Conservation (phyloP, 2,797 vertebrate species). For the Channa striata region DNA sequence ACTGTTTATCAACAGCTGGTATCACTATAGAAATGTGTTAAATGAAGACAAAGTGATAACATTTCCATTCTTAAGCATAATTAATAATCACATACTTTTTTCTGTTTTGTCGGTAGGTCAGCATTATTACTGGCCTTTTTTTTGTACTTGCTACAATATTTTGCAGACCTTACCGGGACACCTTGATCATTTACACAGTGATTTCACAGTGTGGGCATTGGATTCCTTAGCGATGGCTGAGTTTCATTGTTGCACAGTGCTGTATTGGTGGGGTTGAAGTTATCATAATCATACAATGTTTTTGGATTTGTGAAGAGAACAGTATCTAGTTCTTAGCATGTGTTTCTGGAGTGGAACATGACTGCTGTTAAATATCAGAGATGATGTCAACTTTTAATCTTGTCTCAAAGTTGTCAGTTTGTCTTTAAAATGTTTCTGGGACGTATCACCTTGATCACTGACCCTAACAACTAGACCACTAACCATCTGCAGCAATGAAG, state of each 20-base stretch:
- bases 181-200: constrained; percentile 29
- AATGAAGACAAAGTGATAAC: background rate
- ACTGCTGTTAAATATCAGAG: too few relatives aligned
- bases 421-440: too few relatives aligned
- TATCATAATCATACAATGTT: too few relatives aligned
- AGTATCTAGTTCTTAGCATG: background rate
- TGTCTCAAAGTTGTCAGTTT: too few relatives aligned
- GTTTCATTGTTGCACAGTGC: background rate
- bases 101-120: background rate
- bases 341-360: too few relatives aligned
- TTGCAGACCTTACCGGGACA: constrained; percentile 20
- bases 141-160: background rate
- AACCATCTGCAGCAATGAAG: too few relatives aligned
- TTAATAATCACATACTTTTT: background rate
- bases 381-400: too few relatives aligned
- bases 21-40: background rate
- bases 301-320: background rate
- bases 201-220: background rate
- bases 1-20: background rate
- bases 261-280: background rate
- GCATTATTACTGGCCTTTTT: background rate
- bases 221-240: background rate
- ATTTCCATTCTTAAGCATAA: background rate
- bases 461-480: too few relatives aligned
- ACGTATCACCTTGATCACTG: too few relatives aligned